A percentile compares a stretch with the other conserved stretches of the same genome.
phyloP scores from a whole-genome alignment of 2,797 vertebrate genomes.

The Mormyrus proboscirostris region DNA sequence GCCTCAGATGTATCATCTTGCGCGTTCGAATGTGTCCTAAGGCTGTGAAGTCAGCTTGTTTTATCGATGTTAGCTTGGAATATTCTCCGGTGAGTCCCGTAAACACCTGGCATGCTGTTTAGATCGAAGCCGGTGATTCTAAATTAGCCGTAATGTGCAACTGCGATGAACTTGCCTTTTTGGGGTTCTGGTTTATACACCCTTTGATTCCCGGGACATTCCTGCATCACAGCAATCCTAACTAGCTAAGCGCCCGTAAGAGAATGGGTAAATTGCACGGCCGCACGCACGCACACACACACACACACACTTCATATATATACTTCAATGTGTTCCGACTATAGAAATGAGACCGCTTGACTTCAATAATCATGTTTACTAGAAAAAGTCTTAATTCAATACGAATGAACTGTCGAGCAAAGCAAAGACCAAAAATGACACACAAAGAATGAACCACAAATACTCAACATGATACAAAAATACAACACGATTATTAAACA shows the following conservation, averaged over 20 bases:
- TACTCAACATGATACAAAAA: background rate
- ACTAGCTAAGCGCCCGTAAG: background rate
- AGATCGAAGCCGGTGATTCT: background rate
- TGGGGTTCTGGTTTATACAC: background rate
- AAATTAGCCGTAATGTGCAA: slow-evolving; percentile 8
- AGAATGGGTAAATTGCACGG: background rate
- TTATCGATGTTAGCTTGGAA: background rate
- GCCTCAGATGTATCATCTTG: background rate
- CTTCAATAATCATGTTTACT: background rate
- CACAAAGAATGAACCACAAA: background rate
- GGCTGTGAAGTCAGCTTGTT: background rate
- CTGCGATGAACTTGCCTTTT: background rate
- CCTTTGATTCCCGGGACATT: background rate
- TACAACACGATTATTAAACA: background rate
- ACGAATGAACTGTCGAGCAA: background rate
- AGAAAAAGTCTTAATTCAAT: background rate
- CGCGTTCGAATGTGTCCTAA: background rate
- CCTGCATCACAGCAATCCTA: background rate
- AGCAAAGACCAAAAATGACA: background rate
- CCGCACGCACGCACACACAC: background rate
- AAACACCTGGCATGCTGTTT: background rate
- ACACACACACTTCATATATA: background rate
- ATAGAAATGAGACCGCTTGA: background rate
- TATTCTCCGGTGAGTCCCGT: background rate
- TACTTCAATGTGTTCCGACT: background rate